Evolutionary conservation across 92 coral and sea anemone genomes (phyloP).

Genomic region (Zoanthus sansibaricus): DNA sequence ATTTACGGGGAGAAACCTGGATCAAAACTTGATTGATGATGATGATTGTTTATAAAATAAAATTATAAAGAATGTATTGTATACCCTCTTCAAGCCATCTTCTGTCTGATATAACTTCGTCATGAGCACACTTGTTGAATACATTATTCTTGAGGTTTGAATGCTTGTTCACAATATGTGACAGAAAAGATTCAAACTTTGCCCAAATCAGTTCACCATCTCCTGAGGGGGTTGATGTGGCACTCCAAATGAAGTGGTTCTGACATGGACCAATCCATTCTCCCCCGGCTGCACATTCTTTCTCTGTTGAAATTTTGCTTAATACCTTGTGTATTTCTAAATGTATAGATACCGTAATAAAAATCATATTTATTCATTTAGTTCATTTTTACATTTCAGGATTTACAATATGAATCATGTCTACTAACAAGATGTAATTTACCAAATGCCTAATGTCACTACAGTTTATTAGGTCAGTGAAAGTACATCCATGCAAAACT

Average conservation of each 20-base stretch:
- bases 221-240: conserved; percentile 28
- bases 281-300: neutral
- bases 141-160: conserved; percentile 12
- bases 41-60: neutral
- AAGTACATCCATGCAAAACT: no score
- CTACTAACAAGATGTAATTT: neutral
- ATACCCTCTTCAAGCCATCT: conserved; percentile 29
- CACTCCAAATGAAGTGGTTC: conserved; percentile 9
- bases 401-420: neutral
- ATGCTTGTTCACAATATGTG: conserved; percentile 32
- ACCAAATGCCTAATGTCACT: no score
- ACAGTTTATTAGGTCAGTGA: no score
- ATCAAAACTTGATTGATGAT: no score
- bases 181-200: conserved; percentile 51
- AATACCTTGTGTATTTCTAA: conserved; percentile 5
- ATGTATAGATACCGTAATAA: neutral
- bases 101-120: conserved; percentile 5
- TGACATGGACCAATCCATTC: conserved; percentile 17
- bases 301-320: conserved; percentile 1
- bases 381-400: neutral
- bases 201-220: conserved; percentile 60
- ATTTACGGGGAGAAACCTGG: no score
- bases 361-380: neutral
- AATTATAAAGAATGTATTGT: neutral
- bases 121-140: conserved; percentile 27